Evolutionary conservation across 2,797 vertebrate genomes (phyloP), one percentile per base, ranked within the genome.

Genomic region (Notoglanidium macrostoma): DNA sequence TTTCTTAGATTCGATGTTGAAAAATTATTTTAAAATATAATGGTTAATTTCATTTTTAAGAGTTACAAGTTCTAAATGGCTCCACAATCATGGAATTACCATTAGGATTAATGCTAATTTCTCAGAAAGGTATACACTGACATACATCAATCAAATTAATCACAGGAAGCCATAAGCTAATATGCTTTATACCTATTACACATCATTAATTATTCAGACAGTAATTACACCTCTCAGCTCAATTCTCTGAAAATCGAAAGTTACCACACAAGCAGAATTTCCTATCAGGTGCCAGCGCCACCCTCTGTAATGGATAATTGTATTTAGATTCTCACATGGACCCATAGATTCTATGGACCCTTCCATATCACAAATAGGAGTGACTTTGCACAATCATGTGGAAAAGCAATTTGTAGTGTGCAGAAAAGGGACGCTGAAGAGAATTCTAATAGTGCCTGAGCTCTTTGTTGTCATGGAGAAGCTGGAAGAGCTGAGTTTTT

Each of bases 381-480:
- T 80, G 63, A 26, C 49, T 79, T 5, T 83, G 78, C n/a, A 79
- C 76, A 88, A 65, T 80, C 68, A 72, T 85, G 80, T 84, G 74
- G 68, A 89, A 87, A 88, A 83, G 86, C 54, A 49, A 35, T 84
- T 88, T 87, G 83, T 87, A 83, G 84, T 77, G 80, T 29, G n/a
- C 51, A 73, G 86, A 86, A 78, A 85, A n/a, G 63, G 46, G 79
- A 90, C 84, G 70, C 40, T n/a, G 67, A 77, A 86, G 67, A 63
- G 73, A 88, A 88, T 88, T 83, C 40, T 68, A 85, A 89, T 79
- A 65, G 65, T 76, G 63, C 40, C 61, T 65, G 29, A 46, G 77
- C 54, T 55, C 85, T 87, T 81, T 83, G 81, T 88, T 89, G 89
- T 89, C 84, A 89, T 86, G 86, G 90, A 88, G 86, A 90, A 87